Evolutionary conservation across 2,888 invertebrate genomes (phyloP).

Genomic region (Plusia festucae): DNA sequence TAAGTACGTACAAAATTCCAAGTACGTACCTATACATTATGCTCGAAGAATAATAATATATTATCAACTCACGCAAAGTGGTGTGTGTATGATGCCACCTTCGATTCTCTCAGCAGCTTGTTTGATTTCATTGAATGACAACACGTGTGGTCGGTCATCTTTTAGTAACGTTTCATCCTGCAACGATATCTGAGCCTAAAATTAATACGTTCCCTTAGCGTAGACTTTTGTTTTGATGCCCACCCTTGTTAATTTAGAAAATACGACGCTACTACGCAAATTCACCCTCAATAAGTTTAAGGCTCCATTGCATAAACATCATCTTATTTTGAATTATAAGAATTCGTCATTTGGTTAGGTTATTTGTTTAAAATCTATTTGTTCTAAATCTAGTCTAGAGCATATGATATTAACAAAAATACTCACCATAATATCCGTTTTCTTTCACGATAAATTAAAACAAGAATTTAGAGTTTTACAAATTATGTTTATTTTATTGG

Average conservation of each 20-base stretch:
- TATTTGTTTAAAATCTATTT: too few relatives aligned
- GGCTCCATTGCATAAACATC: too few relatives aligned
- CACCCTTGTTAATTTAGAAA: too few relatives aligned
- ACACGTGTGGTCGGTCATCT: constrained; percentile 61
- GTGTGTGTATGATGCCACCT: constrained; percentile 83
- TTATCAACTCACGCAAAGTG: constrained; percentile 78
- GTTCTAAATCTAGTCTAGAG: neutral
- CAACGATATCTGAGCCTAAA: constrained; percentile 17
- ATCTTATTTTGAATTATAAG: too few relatives aligned
- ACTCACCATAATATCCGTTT: constrained; percentile 26
- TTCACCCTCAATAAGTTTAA: too few relatives aligned
- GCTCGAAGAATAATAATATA: too few relatives aligned
- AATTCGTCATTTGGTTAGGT: too few relatives aligned
- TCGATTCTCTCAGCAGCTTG: constrained; percentile 80
- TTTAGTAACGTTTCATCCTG: constrained; percentile 48
- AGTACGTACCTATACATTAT: too few relatives aligned
- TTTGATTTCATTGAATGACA: constrained; percentile 81
- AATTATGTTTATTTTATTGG: constrained; percentile 8
- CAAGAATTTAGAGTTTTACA: constrained; percentile 29
- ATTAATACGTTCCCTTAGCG: too few relatives aligned
- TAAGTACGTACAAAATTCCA: too few relatives aligned
- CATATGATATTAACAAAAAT: neutral
- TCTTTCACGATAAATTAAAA: constrained; percentile 9
- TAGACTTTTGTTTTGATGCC: too few relatives aligned
- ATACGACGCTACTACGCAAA: too few relatives aligned